These are phyloP conservation scores for Gymnosoma rotundatum DNA, from an alignment of 2,888 invertebrate species.

Conservation along the genomic window DNA sequence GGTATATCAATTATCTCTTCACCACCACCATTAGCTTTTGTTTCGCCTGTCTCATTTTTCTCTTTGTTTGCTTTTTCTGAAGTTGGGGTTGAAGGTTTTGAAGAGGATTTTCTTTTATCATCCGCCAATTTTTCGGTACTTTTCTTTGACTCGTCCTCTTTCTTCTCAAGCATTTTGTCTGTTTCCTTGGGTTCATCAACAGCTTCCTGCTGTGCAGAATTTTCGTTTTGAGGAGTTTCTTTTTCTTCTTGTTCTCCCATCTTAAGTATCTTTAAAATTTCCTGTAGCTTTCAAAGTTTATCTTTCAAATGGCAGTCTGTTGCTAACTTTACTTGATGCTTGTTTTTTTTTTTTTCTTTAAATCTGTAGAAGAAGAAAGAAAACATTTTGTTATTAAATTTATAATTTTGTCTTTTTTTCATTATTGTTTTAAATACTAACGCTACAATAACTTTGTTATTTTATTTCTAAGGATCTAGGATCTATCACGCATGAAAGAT, in stretches of 20 bases:
- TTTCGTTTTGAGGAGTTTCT: slow-evolving; percentile 80
- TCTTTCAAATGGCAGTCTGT: neutral
- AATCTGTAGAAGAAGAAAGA: slow-evolving; percentile 25
- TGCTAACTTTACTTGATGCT: neutral
- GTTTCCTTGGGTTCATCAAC: slow-evolving; percentile 82
- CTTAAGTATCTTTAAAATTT: slow-evolving; percentile 12
- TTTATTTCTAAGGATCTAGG: slow-evolving; percentile 73
- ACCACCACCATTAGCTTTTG: slow-evolving; percentile 53
- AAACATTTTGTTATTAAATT: neutral
- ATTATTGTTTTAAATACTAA: neutral
- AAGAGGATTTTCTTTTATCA: slow-evolving; percentile 72
- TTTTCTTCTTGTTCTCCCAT: slow-evolving; percentile 82
- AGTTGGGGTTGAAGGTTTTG: slow-evolving; percentile 75
- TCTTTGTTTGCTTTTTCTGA: slow-evolving; percentile 61
- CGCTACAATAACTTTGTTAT: slow-evolving; percentile 51
- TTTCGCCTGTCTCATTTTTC: slow-evolving; percentile 1
- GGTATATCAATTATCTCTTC: slow-evolving; percentile 81
- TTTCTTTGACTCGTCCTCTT: slow-evolving; percentile 72
- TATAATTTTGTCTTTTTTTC: neutral
- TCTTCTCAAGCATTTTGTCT: slow-evolving; percentile 81
- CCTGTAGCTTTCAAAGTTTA: neutral
- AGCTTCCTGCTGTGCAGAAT: slow-evolving; percentile 77
- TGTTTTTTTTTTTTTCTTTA: neutral
- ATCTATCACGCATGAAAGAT: slow-evolving; percentile 78
- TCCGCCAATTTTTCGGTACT: slow-evolving; percentile 70